phyloP scores from a whole-genome alignment of 2,113 vertebrate genomes.

The Pomatostomus ruficeps region DNA sequence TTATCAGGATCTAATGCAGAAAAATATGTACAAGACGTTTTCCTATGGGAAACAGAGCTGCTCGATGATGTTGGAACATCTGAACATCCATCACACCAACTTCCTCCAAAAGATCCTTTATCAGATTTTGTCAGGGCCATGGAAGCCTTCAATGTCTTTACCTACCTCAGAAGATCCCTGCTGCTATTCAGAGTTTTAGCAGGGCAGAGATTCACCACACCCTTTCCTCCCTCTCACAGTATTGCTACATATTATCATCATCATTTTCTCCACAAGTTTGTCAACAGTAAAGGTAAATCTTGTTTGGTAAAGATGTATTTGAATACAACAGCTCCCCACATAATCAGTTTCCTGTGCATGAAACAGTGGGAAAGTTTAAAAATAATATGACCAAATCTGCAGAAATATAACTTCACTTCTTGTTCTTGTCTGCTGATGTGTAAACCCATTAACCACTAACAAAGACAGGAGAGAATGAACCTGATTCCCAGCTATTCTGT shows the following conservation, averaged over 20 bases:
- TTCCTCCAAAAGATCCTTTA: not conserved
- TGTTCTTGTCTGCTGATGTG: not conserved
- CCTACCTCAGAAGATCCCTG: not conserved
- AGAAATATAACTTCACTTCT: not conserved
- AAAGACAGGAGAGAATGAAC: not conserved
- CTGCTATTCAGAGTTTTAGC: not conserved
- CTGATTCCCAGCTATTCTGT: not conserved
- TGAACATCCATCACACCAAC: not conserved
- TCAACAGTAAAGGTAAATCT: not conserved
- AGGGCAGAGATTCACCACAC: not conserved
- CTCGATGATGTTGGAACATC: accelerated
- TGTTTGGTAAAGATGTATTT: not conserved
- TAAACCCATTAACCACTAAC: not conserved
- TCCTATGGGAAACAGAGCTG: not conserved
- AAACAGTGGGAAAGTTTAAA: not conserved
- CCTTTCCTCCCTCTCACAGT: not conserved
- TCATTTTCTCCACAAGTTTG: not conserved
- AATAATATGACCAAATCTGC: not conserved
- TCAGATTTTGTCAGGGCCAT: not conserved
- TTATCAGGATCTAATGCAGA: not conserved
- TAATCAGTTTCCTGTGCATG: not conserved
- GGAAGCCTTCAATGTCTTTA: not conserved
- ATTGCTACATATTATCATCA: not conserved
- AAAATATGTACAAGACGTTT: not conserved
- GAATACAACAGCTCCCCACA: not conserved